phyloP scores from a whole-genome alignment of 2,113 vertebrate genomes.

The Phainopepla nitens region DNA sequence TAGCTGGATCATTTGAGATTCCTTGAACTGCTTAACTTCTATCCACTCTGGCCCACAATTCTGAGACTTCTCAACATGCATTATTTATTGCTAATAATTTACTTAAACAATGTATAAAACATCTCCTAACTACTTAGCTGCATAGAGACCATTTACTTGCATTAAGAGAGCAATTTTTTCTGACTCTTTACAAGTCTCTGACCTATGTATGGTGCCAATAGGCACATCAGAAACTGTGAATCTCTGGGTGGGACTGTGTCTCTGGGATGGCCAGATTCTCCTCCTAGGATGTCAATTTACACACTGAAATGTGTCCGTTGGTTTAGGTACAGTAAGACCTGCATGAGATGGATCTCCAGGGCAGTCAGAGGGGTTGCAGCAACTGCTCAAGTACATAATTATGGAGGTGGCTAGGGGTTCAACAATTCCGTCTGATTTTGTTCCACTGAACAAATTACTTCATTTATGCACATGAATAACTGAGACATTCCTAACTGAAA shows the following conservation, averaged over 20 bases:
- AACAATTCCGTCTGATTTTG: neutral
- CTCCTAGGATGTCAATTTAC: neutral
- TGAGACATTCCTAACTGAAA: neutral
- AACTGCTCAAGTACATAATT: neutral
- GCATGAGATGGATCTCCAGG: neutral
- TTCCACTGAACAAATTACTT: neutral
- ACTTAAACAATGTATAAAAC: neutral
- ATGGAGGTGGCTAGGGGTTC: neutral
- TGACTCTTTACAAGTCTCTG: neutral
- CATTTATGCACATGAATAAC: neutral
- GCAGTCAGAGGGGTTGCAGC: neutral
- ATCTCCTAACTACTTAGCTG: neutral
- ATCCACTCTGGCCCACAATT: neutral
- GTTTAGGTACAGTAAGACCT: neutral
- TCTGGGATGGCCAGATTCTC: neutral
- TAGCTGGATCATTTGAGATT: neutral
- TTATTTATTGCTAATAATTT: neutral
- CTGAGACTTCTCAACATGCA: neutral
- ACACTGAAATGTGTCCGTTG: neutral
- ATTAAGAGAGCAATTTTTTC: neutral
- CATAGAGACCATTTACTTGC: neutral
- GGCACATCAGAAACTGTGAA: neutral
- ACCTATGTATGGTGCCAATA: neutral
- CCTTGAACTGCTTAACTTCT: neutral
- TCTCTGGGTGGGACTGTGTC: neutral